Evolutionary conservation across 2,888 invertebrate genomes (phyloP), one percentile per base, ranked within the genome.

Genomic region (Punctoribates punctum): DNA sequence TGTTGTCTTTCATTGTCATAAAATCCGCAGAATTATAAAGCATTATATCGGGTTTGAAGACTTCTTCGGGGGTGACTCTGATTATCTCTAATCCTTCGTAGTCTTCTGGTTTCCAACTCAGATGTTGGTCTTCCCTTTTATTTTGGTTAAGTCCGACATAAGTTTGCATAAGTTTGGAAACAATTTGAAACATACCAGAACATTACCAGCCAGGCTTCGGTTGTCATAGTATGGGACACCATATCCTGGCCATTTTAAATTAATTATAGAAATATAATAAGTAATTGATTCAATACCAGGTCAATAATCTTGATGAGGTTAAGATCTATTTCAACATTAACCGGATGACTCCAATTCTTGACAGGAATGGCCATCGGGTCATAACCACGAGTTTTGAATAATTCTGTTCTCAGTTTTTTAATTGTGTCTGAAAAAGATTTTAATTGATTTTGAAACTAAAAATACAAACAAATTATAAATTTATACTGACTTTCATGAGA

Each of bases 1-100:
- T 42, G 42, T 70, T 70, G 42, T 70, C 70, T 46, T 70, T 70
- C 70, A 70, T 70, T 42, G 70, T 46, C 23, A 23, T 8, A 11
- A 42, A 6, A 42, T 70, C 70, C 1, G 23, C 70, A 3, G 70
- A 2, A 23, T 70, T 70, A 20, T 42, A 70, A 17, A 70, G 42
- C 70, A 70, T 70, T 4, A 70, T 13, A 23, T 70, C 70, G 4
- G 70, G 70, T 34, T 23, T 70, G 42, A 23, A 70, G n/a, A 70
- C 42, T 29, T 70, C 70, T 11, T 70, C 42, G 2, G 42, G 70
- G 8, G 9, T 13, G 6, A 70, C 23, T 11, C 70, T 38, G 23
- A 70, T 70, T 5, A 70, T 23, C 0, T n/a, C 23, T 42, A 70
- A n/a, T 11, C 42, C 42, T 8, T 42, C 70, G 11, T 70, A 70